These are phyloP conservation scores for Chaenodraco wilsoni DNA, from an alignment of 2,797 vertebrate species.

Conservation along the genomic window DNA sequence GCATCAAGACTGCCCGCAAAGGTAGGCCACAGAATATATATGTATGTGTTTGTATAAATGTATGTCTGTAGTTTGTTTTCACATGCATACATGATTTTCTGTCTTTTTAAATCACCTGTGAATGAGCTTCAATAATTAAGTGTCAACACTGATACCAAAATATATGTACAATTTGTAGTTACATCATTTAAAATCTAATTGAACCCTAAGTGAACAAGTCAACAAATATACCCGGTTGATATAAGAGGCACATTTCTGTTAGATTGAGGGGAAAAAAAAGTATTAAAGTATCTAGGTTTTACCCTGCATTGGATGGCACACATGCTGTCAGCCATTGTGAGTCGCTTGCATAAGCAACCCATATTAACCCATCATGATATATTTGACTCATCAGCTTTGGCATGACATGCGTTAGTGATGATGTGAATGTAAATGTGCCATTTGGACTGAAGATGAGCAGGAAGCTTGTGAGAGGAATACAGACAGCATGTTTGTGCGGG, in stretches of 20 bases:
- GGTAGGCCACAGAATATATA: conserved; percentile 75
- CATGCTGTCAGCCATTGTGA: conserved; percentile 10
- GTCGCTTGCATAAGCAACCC: conserved; percentile 16
- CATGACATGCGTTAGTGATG: conserved; percentile 12
- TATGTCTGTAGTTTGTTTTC: not conserved
- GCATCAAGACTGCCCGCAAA: conserved; percentile 95
- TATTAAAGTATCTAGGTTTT: not conserved
- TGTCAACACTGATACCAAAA: not conserved
- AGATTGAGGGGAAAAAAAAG: not conserved
- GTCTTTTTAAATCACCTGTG: not conserved
- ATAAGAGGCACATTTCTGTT: not conserved
- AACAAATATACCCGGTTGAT: not conserved
- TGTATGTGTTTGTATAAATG: not conserved
- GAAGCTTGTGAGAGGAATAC: conserved; percentile 21
- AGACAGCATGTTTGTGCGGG: conserved; percentile 31
- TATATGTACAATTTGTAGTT: not conserved
- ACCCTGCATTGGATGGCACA: not conserved
- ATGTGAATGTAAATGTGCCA: conserved; percentile 54
- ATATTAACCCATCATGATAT: conserved; percentile 27
- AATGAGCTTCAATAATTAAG: not conserved
- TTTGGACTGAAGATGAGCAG: conserved; percentile 34
- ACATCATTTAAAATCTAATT: not conserved
- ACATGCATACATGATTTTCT: not conserved
- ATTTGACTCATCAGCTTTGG: conserved; percentile 25
- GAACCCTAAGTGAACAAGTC: not conserved